Evolutionary conservation across 2,113 vertebrate genomes (phyloP), one percentile per base, ranked within the genome.

Genomic region (Rousettus leschenaultii): DNA sequence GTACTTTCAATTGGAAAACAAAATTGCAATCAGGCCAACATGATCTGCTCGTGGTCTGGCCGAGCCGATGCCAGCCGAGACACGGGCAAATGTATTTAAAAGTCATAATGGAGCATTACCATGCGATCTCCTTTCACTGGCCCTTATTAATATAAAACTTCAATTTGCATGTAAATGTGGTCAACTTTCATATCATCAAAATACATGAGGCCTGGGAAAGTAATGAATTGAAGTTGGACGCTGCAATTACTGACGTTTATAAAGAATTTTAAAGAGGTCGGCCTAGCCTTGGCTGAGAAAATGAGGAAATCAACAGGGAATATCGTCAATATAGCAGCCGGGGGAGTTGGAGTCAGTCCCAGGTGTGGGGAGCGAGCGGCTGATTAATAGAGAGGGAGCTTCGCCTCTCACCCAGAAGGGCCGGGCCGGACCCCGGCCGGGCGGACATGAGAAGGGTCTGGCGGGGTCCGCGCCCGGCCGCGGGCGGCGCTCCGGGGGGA

Each of bases 171-270:
- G 99, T 99, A 99, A 99, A 99, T 99, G 99, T 95, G 98, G 99
- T 99, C 99, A 99, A 99, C 99, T 99, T 99, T 99, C 99, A 99
- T 99, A 99, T 99, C 99, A 99, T 99, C 99, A 99, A 99, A 99
- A 99, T 99, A 99, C 99, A 99, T 99, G 99, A 99, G 99, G 99
- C 98, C 98, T 98, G 98, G 98, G 98, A 99, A 99, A 99, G 99
- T 99, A 99, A 99, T 99, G 99, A 99, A 99, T 99, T 99, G 99
- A 99, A 99, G 98, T 99, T 99, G 99, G 99, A 99, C 99, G 98
- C 98, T 24, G 99, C 99, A 99, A 99, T 99, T 99, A 99, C 98
- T 98, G 99, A 99, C 99, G 98, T 99, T 99, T 99, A 99, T 99
- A 99, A 99, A 99, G 99, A 99, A 99, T 99, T 99, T 99, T 99